Percentiles rank a stretch among this genome's conserved stretches.
Evolutionary conservation across 2,888 invertebrate genomes (phyloP).

Genomic region (Mythimna albipuncta): DNA sequence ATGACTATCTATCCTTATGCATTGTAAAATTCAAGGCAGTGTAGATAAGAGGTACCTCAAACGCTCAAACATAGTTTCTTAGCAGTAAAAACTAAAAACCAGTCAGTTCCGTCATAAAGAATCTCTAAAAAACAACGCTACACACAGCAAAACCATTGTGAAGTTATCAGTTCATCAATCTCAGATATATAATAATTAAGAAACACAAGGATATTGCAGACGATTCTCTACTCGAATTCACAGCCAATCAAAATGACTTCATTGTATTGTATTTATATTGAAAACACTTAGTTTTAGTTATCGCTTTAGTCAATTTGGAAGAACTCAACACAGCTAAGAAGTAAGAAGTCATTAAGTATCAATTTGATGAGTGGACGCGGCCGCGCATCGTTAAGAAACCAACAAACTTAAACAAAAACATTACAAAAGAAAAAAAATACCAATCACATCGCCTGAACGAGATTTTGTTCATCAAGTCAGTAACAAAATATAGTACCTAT

Average conservation of each 20-base stretch:
- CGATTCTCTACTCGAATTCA: slow-evolving; percentile 9
- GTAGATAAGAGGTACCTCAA: background rate
- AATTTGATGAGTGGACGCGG: background rate
- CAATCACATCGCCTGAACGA: slow-evolving; percentile 19
- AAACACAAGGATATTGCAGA: slow-evolving; percentile 21
- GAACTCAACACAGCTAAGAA: background rate
- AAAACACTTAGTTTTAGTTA: background rate
- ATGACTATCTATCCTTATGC: background rate
- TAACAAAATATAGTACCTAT: slow-evolving; percentile 4
- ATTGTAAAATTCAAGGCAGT: slow-evolving; percentile 20
- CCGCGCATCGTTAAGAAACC: slow-evolving; percentile 1
- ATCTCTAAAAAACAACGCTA: background rate
- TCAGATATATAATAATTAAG: background rate
- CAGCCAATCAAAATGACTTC: slow-evolving; percentile 6
- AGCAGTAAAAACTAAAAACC: slow-evolving; percentile 1
- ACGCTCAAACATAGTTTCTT: background rate
- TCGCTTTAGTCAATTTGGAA: slow-evolving; percentile 23
- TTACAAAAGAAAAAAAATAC: background rate
- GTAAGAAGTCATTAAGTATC: background rate
- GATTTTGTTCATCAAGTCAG: slow-evolving; percentile 7
- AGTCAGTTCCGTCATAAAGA: slow-evolving; percentile 13
- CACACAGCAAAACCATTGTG: slow-evolving; percentile 8
- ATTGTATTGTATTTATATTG: slow-evolving; percentile 14
- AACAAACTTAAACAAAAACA: slow-evolving; percentile 16
- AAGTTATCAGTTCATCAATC: slow-evolving; percentile 27